Evolutionary conservation across 2,888 invertebrate species (phyloP).

Genomic region (Zelleria hepariella): DNA sequence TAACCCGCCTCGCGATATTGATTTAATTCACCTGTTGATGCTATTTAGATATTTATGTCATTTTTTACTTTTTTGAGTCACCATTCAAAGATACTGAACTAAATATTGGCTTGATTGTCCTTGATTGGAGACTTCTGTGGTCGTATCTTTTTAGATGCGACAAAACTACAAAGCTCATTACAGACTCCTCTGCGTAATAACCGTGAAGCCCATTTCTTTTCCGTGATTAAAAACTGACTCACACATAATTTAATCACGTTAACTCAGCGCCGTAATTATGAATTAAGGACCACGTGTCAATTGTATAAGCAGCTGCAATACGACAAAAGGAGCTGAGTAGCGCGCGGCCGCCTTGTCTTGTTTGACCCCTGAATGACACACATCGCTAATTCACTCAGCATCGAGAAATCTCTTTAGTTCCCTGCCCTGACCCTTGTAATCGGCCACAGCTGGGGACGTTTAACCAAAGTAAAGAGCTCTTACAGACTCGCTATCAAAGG

Average conservation of each 20-base stretch:
- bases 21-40: constrained; percentile 10
- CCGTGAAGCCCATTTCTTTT: neutral
- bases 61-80: no score
- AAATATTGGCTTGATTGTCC: no score
- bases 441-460: neutral
- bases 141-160: neutral
- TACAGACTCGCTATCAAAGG: no score
- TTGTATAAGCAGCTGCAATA: constrained; percentile 35
- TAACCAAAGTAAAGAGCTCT: no score
- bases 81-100: no score
- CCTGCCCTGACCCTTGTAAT: neutral
- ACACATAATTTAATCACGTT: neutral
- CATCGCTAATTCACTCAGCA: constrained; percentile 55
- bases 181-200: neutral
- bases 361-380: constrained; percentile 38
- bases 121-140: no score
- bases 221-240: neutral
- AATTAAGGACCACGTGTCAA: constrained; percentile 29
- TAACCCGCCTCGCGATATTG: neutral
- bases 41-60: no score
- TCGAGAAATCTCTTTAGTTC: constrained; percentile 23
- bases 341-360: constrained; percentile 26
- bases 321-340: constrained; percentile 23
- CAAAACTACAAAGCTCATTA: neutral
- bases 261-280: neutral